Evolutionary conservation across 2,113 vertebrate species (phyloP), one percentile per base, ranked within the genome.

Genomic region (Scatophagus argus): DNA sequence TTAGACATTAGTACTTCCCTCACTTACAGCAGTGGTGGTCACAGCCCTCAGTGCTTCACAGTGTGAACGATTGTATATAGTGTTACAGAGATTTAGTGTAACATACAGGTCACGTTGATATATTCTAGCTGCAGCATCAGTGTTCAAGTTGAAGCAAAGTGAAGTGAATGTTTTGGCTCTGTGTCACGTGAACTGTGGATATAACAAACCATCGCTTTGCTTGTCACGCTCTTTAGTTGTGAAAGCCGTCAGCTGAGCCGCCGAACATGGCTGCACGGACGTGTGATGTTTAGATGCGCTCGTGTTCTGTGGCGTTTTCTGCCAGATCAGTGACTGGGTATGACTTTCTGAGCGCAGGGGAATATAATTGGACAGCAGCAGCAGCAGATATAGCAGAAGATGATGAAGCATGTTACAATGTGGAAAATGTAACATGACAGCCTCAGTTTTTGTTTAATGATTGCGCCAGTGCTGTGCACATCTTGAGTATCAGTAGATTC

Each of bases 81-180:
- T 46, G 12, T 34, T 21, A 49, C 55, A 77, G 52, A 70, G 34
- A 41, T 51, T 49, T 5, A 19, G 60, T 79, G 61, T 55, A 23
- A 74, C 34, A 43, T 60, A 17, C 13, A 31, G 3, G 23, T 60
- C 27, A 16, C 46, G 59, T 19, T 55, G 43, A 46, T 19, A 10
- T 59, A 55, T 59, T 44, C 56, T 36, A 39, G 38, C 69, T 66
- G 36, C 63, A 16, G 51, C 60, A 21, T 67, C 61, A 11, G 49
- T 77, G 55, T 65, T 70, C 19, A 27, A 16, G 59, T 46, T 34
- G 51, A 64, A 31, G 60, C 56, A 38, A 72, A 67, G 84, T 78
- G 66, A 65, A 47, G 59, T 77, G 46, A 29, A 49, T 52, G 72
- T 86, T 76, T 49, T 43, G 36, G 7, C 61, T 59, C 13, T 17